Percentiles rank a stretch among this genome's conserved stretches.
Conservation (phyloP, 2,888 invertebrate species). For the Atrina japonica region DNA sequence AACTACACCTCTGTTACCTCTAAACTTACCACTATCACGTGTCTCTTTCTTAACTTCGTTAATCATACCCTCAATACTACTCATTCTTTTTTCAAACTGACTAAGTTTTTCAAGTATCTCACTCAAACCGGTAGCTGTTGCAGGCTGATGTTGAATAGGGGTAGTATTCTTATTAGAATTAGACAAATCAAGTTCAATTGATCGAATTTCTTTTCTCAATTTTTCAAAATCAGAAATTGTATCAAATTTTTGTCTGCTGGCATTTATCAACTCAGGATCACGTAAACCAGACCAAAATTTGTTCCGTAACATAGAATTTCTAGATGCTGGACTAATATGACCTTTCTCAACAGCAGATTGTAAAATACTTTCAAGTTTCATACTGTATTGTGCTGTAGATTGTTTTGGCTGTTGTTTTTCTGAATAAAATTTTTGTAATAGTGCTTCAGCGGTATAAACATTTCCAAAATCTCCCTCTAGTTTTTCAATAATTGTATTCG, state of each 20-base stretch:
- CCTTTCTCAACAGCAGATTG: slow-evolving; percentile 21
- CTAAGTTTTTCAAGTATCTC: neutral
- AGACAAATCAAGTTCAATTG: no score
- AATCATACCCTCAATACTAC: neutral
- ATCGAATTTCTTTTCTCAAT: no score
- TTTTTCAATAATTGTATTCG: no score
- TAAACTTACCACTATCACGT: no score
- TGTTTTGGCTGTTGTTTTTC: slow-evolving; percentile 10
- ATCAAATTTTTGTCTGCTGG: slow-evolving; percentile 22
- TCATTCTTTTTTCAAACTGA: neutral
- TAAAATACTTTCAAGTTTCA: slow-evolving; percentile 17
- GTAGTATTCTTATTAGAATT: neutral
- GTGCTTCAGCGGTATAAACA: slow-evolving; percentile 26
- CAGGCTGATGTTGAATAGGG: no score
- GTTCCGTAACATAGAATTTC: slow-evolving; percentile 16
- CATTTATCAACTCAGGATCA: slow-evolving; percentile 17
- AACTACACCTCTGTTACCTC: no score
- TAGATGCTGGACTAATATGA: neutral
- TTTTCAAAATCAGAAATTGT: no score
- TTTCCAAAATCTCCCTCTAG: slow-evolving; percentile 35
- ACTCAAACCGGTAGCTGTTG: no score
- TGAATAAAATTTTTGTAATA: slow-evolving; percentile 23
- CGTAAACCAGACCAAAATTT: no score
- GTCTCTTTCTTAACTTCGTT: neutral
- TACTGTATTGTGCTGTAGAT: no score